Evolutionary conservation across 2,888 invertebrate genomes (phyloP).

Genomic region (Odontomyia ornata): DNA sequence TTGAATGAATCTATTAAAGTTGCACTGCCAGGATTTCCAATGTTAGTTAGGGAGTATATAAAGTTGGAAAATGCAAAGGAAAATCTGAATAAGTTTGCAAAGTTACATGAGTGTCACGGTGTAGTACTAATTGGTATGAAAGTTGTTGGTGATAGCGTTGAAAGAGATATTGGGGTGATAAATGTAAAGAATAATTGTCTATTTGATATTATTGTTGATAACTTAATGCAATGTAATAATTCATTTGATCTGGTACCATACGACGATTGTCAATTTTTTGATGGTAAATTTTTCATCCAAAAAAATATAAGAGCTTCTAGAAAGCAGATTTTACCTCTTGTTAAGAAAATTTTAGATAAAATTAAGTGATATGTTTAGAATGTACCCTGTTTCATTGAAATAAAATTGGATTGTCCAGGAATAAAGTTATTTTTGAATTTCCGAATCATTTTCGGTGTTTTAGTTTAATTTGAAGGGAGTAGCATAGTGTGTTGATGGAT

Average conservation of each 20-base stretch:
- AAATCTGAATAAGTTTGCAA: conserved; percentile 67
- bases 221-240: conserved; percentile 53
- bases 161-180: conserved; percentile 71
- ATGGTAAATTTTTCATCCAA: conserved; percentile 68
- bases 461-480: no score
- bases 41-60: conserved; percentile 58
- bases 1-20: conserved; percentile 65
- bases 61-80: conserved; percentile 60
- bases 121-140: conserved; percentile 73
- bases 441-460: no score
- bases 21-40: conserved; percentile 66
- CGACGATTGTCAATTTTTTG: conserved; percentile 60
- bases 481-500: no score
- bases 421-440: no score
- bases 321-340: conserved; percentile 74
- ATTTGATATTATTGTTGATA: conserved; percentile 55
- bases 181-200: conserved; percentile 55
- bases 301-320: conserved; percentile 70
- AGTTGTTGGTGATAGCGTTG: conserved; percentile 64
- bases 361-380: not conserved
- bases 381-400: no score
- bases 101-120: conserved; percentile 61
- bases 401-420: no score
- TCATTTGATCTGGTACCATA: conserved; percentile 61
- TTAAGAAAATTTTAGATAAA: conserved; percentile 65